Conservation (phyloP, 2,113 vertebrate genomes). For the Bucco capensis region DNA sequence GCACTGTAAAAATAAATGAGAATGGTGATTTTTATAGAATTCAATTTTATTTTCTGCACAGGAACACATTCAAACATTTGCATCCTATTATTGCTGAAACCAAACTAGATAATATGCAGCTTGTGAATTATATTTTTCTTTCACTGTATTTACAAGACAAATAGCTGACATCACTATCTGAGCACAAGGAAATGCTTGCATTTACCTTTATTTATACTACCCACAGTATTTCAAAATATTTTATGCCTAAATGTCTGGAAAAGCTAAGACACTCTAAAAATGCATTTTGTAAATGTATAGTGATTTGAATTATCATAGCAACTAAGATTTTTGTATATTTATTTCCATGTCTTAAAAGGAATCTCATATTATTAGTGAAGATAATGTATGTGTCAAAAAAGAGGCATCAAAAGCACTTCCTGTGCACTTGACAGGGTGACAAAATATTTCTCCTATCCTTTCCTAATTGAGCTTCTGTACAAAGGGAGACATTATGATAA, state of each 20-base stretch:
- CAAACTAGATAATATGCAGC: constrained; percentile 1
- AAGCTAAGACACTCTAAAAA: constrained; percentile 24
- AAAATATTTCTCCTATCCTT: constrained; percentile 95
- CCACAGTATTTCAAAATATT: constrained; percentile 42
- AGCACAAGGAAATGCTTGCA: neutral
- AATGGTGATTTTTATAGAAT: constrained; percentile 32
- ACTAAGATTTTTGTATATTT: constrained; percentile 70
- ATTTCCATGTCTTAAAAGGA: constrained; percentile 67
- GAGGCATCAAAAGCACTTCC: constrained; percentile 83
- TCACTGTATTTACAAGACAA: constrained; percentile 20
- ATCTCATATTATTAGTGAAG: constrained; percentile 74
- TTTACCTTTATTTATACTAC: constrained; percentile 27
- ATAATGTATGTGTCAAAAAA: constrained; percentile 83
- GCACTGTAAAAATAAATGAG: constrained; percentile 28
- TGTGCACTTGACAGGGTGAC: constrained; percentile 92
- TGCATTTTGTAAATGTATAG: neutral
- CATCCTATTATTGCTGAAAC: constrained; percentile 33
- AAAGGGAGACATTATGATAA: constrained; percentile 86
- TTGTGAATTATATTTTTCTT: constrained; percentile 21
- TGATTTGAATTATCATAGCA: constrained; percentile 5
- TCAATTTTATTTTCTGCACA: neutral
- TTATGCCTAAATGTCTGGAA: constrained; percentile 13
- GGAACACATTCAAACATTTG: neutral
- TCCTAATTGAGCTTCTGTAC: constrained; percentile 85
- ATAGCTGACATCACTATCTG: neutral